These are phyloP conservation scores for Eucidaris tribuloides DNA, from an alignment of 35 echinoderm and acorn worm species.

Conservation along the genomic window DNA sequence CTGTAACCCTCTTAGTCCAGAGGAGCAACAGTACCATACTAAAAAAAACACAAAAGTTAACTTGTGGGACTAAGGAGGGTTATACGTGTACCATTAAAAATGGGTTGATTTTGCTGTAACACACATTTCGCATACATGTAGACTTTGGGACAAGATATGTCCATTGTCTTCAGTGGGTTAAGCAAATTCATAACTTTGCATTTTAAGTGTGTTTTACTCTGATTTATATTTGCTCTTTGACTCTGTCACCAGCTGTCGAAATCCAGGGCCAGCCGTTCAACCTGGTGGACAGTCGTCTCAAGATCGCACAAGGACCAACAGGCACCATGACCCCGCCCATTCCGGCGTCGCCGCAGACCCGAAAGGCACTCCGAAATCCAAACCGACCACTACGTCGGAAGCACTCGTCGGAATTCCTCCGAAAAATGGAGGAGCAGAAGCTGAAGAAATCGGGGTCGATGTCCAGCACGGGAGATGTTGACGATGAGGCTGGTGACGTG, in stretches of 20 bases:
- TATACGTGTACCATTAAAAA: no score
- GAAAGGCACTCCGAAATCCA: neutral
- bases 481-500: neutral
- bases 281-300: conserved; percentile 52
- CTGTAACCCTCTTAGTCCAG: no score
- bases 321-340: neutral
- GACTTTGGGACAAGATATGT: no score
- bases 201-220: no score
- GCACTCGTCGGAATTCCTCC: conserved; percentile 74
- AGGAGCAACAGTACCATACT: no score
- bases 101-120: no score
- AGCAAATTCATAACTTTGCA: no score
- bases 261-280: conserved; percentile 80
- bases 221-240: no score
- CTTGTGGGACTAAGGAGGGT: no score
- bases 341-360: neutral
- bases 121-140: no score
- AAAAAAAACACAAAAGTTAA: no score
- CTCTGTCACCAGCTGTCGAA: conserved; percentile 96
- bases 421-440: conserved; percentile 69
- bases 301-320: conserved; percentile 22
- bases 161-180: no score
- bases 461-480: neutral
- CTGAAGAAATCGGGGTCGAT: neutral
- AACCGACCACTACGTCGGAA: conserved; percentile 41